Evolutionary conservation across 2,113 vertebrate species (phyloP).

Genomic region (Acrocephalus arundinaceus): DNA sequence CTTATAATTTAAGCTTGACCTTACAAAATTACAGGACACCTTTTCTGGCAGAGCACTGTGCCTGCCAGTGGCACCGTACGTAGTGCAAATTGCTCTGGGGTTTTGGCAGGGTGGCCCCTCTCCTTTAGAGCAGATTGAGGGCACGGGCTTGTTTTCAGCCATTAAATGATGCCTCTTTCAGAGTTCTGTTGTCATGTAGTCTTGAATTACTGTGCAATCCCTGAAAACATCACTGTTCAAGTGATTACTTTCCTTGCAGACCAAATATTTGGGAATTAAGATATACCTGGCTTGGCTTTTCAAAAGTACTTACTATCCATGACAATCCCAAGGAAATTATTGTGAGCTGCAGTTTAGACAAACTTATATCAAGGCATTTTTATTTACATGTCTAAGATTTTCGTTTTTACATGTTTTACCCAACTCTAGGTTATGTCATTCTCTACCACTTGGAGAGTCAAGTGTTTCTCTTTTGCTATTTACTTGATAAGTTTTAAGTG

Average conservation of each 20-base stretch:
- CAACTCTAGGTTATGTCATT: not conserved
- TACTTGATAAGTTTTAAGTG: not conserved
- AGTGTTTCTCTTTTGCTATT: not conserved
- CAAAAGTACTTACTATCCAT: not conserved
- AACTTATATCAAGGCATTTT: not conserved
- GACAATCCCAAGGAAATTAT: not conserved
- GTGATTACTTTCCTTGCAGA: not conserved
- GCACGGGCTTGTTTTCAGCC: not conserved
- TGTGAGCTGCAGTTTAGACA: not conserved
- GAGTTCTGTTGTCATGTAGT: not conserved
- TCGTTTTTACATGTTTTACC: not conserved
- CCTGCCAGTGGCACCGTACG: not conserved
- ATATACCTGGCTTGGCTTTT: not conserved
- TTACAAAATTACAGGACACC: not conserved
- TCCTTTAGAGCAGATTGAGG: not conserved
- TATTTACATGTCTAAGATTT: not conserved
- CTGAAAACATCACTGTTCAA: not conserved
- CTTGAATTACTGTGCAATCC: not conserved
- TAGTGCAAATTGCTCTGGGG: not conserved
- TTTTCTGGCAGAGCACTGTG: not conserved
- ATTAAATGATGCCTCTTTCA: not conserved
- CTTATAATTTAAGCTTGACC: not conserved
- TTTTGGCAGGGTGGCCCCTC: not conserved
- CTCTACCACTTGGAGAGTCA: not conserved
- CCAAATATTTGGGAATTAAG: not conserved